Evolutionary conservation across 2,797 vertebrate species (phyloP).

Genomic region (Otus scops): DNA sequence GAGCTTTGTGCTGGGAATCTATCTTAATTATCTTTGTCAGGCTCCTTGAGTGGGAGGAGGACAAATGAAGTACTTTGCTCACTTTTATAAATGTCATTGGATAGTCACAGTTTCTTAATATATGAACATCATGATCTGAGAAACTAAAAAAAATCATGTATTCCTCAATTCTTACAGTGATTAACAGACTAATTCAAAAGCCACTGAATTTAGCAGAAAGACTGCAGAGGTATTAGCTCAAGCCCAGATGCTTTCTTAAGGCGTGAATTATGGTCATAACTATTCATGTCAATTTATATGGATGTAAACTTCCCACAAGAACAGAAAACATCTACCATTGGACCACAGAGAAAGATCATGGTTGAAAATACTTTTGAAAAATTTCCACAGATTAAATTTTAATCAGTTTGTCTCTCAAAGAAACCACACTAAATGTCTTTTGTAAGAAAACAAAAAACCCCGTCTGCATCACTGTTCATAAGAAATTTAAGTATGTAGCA

Average conservation of each 20-base stretch:
- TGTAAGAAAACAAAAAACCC: background rate
- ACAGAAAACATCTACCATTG: background rate
- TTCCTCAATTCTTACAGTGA: background rate
- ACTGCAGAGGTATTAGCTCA: background rate
- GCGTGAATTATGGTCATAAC: background rate
- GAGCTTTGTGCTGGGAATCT: background rate
- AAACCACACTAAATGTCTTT: background rate
- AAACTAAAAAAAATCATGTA: background rate
- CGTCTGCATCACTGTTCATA: background rate
- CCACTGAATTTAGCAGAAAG: background rate
- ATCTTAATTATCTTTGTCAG: background rate
- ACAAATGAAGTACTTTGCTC: background rate
- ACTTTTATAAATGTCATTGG: background rate
- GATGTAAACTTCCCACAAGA: background rate
- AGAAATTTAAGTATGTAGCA: background rate
- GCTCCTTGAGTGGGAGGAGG: background rate
- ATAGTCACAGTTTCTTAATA: background rate
- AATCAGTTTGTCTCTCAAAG: background rate
- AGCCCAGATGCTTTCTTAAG: background rate
- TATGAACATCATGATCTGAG: background rate
- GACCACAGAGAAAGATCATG: background rate
- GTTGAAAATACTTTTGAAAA: background rate
- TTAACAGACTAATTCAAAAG: background rate
- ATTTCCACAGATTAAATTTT: background rate
- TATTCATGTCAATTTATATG: background rate